A percentile compares a stretch with the other conserved stretches of the same genome.
Evolutionary conservation across 92 coral and sea anemone genomes (phyloP).

Genomic region (Porites cylindrica): DNA sequence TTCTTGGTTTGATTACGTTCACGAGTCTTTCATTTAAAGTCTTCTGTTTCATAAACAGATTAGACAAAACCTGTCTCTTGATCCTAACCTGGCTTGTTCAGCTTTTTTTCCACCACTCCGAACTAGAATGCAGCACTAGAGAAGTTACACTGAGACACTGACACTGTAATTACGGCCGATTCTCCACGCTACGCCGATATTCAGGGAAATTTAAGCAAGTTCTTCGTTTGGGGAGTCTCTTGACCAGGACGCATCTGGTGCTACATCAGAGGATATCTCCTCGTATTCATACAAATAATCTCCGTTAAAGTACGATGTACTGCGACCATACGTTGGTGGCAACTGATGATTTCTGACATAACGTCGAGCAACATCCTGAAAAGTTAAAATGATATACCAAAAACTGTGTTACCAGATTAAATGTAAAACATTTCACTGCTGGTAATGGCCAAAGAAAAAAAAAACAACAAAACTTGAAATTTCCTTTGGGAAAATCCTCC

Average conservation of each 20-base stretch:
- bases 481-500: too few relatives aligned
- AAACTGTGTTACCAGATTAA: not conserved
- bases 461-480: too few relatives aligned
- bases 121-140: not conserved
- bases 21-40: too few relatives aligned
- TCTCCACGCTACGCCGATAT: too few relatives aligned
- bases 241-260: not conserved
- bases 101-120: too few relatives aligned
- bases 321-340: slow-evolving; percentile 66
- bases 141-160: not conserved
- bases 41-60: too few relatives aligned
- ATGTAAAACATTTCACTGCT: too few relatives aligned
- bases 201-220: not conserved
- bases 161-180: too few relatives aligned
- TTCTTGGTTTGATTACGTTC: too few relatives aligned
- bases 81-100: too few relatives aligned
- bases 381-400: not conserved
- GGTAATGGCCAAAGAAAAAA: too few relatives aligned
- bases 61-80: too few relatives aligned
- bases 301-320: slow-evolving; percentile 35
- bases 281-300: slow-evolving; percentile 22
- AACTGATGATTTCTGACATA: slow-evolving; percentile 69
- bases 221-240: not conserved
- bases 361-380: slow-evolving; percentile 63
- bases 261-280: slow-evolving; percentile 16